A percentile compares a stretch with the other conserved stretches of the same genome.
Conservation (phyloP, 2,113 vertebrate species). For the Phalacrocorax pelagicus region DNA sequence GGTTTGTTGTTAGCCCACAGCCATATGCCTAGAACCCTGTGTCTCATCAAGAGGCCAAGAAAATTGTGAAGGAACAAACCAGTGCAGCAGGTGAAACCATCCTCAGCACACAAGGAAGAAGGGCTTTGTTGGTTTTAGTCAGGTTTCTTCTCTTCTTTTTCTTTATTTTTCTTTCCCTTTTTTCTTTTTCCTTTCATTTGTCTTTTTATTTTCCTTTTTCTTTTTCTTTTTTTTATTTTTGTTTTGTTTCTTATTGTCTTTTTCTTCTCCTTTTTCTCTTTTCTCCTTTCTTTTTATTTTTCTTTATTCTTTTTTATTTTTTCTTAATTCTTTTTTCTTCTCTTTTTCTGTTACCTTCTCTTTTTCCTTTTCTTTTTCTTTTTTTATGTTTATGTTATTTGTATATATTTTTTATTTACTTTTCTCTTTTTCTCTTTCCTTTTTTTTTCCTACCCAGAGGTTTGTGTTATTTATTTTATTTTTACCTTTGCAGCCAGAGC, state of each 20-base stretch:
- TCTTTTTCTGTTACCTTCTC: too few relatives aligned
- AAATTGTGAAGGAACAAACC: not conserved
- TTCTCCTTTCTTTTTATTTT: too few relatives aligned
- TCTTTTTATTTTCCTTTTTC: accelerated
- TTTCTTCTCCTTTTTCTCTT: too few relatives aligned
- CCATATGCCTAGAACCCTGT: not conserved
- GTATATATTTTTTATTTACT: not conserved
- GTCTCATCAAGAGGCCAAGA: not conserved
- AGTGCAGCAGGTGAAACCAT: not conserved
- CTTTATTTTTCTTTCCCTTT: too few relatives aligned
- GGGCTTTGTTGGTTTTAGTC: not conserved
- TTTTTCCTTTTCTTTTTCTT: accelerated
- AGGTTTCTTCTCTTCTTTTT: accelerated
- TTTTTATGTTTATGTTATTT: too few relatives aligned
- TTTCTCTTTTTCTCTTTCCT: too few relatives aligned
- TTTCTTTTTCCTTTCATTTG: accelerated
- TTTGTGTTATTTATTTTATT: not conserved
- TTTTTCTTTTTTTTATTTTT: too few relatives aligned
- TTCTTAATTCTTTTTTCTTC: not conserved
- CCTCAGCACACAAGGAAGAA: not conserved
- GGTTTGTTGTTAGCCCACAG: not conserved
- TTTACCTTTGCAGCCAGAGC: not conserved
- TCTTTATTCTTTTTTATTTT: too few relatives aligned
- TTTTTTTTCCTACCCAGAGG: not conserved
- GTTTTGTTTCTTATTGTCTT: too few relatives aligned